Conservation (phyloP, 2,113 vertebrate species). For the Leptodactylus fuscus region DNA sequence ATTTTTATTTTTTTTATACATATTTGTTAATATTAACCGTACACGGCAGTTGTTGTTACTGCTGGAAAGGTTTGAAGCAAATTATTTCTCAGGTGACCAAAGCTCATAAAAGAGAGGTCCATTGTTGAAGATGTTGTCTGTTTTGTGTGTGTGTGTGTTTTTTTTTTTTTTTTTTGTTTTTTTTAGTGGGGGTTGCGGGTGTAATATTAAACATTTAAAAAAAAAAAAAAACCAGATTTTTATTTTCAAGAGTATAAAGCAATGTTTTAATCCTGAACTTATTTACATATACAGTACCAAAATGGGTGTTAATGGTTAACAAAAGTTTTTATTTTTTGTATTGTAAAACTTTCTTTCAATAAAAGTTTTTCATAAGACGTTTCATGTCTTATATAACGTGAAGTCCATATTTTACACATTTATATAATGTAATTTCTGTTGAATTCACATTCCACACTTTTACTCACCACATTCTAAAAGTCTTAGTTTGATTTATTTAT, state of each 20-base stretch:
- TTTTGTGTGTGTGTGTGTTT: conserved; percentile 2
- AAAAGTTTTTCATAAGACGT: not conserved
- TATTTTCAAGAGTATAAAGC: conserved; percentile 94
- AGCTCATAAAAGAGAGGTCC: not conserved
- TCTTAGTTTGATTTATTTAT: no score
- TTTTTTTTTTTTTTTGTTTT: conserved; percentile 70
- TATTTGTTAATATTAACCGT: not conserved
- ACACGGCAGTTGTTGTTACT: not conserved
- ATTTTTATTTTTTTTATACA: not conserved
- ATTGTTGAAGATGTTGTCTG: conserved; percentile 34
- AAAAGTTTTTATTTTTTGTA: conserved; percentile 97
- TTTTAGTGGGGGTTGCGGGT: conserved; percentile 81
- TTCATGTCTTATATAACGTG: not conserved
- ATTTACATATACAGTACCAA: conserved; percentile 90
- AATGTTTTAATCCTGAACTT: conserved; percentile 91
- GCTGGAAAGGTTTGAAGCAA: not conserved
- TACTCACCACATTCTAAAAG: no score
- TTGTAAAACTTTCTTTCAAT: conserved; percentile 48
- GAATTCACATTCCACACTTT: no score
- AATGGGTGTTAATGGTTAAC: conserved; percentile 93
- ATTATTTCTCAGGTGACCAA: conserved; percentile 28
- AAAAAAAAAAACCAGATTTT: conserved; percentile 87
- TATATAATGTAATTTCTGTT: no score
- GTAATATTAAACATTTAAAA: no score
- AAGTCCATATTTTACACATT: no score